These are phyloP conservation scores for Cynopterus brachyotis DNA, from an alignment of 2,113 vertebrate species.

Conservation along the genomic window DNA sequence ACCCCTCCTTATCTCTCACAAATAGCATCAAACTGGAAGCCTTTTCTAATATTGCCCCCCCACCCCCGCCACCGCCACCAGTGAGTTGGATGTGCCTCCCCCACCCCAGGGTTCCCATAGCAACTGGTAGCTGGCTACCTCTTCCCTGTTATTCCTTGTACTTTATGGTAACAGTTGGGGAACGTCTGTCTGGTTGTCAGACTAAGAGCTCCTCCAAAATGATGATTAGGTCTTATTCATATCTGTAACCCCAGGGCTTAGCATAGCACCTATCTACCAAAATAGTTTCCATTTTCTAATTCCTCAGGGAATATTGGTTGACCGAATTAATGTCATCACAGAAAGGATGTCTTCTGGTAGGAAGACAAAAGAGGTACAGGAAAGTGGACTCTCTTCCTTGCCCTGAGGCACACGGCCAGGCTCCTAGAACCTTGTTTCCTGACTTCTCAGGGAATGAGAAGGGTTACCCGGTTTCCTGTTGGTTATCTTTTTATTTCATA, in stretches of 20 bases:
- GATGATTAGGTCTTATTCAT: constrained; percentile 23
- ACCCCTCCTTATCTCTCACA: background rate
- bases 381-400: background rate
- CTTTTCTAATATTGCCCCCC: background rate
- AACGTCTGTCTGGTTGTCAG: constrained; percentile 36
- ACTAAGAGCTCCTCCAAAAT: constrained; percentile 29
- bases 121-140: background rate
- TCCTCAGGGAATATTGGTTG: background rate
- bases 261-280: background rate
- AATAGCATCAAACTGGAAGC: background rate
- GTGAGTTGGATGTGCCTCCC: background rate
- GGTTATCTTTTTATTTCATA: background rate
- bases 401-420: background rate
- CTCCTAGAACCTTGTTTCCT: background rate
- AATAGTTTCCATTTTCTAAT: background rate
- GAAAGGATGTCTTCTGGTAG: background rate
- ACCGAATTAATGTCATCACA: constrained; percentile 17
- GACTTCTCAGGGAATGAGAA: background rate
- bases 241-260: background rate
- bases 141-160: background rate
- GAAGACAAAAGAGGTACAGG: background rate
- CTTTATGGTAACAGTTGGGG: background rate
- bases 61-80: background rate
- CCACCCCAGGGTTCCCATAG: background rate
- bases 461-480: background rate